Conservation (phyloP, 2,888 invertebrate genomes). For the Miltochrista miniata region DNA sequence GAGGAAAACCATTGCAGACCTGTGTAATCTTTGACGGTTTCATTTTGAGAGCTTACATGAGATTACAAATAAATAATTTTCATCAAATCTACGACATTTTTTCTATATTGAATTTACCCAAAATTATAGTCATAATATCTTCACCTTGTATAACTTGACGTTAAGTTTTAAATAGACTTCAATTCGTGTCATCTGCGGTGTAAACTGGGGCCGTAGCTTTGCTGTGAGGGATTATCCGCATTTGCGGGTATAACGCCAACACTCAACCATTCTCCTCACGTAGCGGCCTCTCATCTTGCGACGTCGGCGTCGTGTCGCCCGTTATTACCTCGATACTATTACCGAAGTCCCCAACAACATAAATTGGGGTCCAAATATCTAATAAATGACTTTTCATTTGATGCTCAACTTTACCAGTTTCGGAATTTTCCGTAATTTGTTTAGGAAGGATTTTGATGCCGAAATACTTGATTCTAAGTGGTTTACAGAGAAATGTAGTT, state of each 20-base stretch:
- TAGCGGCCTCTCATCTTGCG: constrained; percentile 69
- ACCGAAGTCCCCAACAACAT: constrained; percentile 47
- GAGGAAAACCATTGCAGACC: too few species aligned
- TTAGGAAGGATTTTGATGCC: neutral
- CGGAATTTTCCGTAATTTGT: constrained; percentile 13
- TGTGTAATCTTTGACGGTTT: too few species aligned
- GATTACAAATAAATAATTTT: too few species aligned
- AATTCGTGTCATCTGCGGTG: constrained; percentile 50
- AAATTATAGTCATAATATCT: too few species aligned
- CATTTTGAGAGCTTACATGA: too few species aligned
- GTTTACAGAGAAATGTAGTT: neutral
- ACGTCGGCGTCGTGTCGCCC: constrained; percentile 60
- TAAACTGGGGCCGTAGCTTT: constrained; percentile 56
- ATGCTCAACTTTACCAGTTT: constrained; percentile 17
- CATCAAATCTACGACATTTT: too few species aligned
- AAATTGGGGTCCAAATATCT: constrained; percentile 50
- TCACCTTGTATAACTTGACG: constrained; percentile 25
- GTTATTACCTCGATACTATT: constrained; percentile 75
- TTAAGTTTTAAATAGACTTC: constrained; percentile 39
- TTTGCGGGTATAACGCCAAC: constrained; percentile 52
- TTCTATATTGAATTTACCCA: neutral
- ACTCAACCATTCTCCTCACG: constrained; percentile 67
- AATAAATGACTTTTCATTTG: constrained; percentile 42
- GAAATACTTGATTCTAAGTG: neutral
- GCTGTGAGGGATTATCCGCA: constrained; percentile 68